These are phyloP conservation scores for Drosophila nannoptera DNA, from an alignment of 1,140 invertebrate genomes.

Conservation along the genomic window DNA sequence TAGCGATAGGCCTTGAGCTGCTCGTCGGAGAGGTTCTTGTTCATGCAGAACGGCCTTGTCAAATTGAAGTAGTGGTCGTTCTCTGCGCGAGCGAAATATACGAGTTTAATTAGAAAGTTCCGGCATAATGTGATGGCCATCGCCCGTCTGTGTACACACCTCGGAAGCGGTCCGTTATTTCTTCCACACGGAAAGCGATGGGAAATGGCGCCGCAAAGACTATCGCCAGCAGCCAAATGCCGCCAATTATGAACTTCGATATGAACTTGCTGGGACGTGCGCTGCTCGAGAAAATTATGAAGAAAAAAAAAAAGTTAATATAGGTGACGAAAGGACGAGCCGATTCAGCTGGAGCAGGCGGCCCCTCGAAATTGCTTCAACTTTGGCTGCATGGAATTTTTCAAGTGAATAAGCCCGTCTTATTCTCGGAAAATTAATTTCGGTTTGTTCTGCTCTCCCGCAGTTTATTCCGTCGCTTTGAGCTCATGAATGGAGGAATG, in stretches of 20 bases:
- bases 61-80: conserved; percentile 63
- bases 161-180: conserved; percentile 67
- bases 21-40: conserved; percentile 80
- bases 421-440: too few species aligned
- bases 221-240: conserved; percentile 84
- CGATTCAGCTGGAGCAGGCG: too few species aligned
- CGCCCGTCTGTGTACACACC: conserved; percentile 47
- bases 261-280: conserved; percentile 84
- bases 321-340: too few species aligned
- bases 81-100: conserved; percentile 40
- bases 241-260: conserved; percentile 84
- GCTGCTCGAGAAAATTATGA: conserved; percentile 74
- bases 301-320: too few species aligned
- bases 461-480: too few species aligned
- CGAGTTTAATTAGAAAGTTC: background rate
- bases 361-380: too few species aligned
- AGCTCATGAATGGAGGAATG: too few species aligned
- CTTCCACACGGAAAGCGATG: conserved; percentile 82
- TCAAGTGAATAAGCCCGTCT: too few species aligned
- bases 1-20: conserved; percentile 82
- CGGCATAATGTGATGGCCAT: background rate
- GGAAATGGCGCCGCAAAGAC: conserved; percentile 85
- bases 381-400: too few species aligned
- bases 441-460: too few species aligned
- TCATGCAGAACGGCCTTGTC: conserved; percentile 82